Conservation (phyloP, 1,140 invertebrate species). For the Drosophila nigromelanica region DNA sequence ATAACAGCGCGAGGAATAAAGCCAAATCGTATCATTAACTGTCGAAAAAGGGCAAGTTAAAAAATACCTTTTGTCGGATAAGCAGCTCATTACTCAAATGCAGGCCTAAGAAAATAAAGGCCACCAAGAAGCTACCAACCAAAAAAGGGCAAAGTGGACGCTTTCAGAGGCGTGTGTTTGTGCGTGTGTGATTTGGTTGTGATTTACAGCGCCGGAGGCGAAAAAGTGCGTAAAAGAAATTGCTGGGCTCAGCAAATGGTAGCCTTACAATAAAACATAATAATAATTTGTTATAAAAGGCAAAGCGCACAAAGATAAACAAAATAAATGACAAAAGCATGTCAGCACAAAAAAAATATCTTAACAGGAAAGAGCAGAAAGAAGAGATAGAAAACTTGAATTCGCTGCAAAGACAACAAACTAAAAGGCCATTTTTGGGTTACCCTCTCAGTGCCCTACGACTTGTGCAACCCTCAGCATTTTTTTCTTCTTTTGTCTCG, state of each 20-base stretch:
- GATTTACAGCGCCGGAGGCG: conserved; percentile 53
- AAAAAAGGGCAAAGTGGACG: conserved; percentile 26
- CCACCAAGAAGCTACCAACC: background rate
- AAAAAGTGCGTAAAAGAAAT: conserved; percentile 40
- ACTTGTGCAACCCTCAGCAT: conserved; percentile 70
- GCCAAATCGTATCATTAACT: conserved; percentile 65
- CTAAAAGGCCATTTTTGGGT: conserved; percentile 56
- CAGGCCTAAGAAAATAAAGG: conserved; percentile 33
- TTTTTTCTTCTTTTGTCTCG: conserved; percentile 29
- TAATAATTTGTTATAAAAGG: conserved; percentile 80
- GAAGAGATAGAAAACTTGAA: conserved; percentile 1
- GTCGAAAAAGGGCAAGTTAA: conserved; percentile 9
- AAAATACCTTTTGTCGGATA: conserved; percentile 68
- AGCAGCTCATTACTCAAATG: conserved; percentile 77
- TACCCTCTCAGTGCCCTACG: conserved; percentile 11
- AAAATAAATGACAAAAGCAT: conserved; percentile 81
- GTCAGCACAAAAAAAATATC: conserved; percentile 65
- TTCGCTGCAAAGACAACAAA: conserved; percentile 44
- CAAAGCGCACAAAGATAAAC: conserved; percentile 68
- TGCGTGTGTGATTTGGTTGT: conserved; percentile 36
- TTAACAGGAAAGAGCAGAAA: conserved; percentile 8
- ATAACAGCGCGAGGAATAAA: conserved; percentile 25
- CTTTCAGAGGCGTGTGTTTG: background rate
- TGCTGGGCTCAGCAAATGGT: conserved; percentile 72
- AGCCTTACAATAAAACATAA: conserved; percentile 66